A percentile compares a stretch with the other conserved stretches of the same genome.
These are phyloP conservation scores for Pitta sordida DNA, from an alignment of 2,113 vertebrate genomes.

Conservation along the genomic window DNA sequence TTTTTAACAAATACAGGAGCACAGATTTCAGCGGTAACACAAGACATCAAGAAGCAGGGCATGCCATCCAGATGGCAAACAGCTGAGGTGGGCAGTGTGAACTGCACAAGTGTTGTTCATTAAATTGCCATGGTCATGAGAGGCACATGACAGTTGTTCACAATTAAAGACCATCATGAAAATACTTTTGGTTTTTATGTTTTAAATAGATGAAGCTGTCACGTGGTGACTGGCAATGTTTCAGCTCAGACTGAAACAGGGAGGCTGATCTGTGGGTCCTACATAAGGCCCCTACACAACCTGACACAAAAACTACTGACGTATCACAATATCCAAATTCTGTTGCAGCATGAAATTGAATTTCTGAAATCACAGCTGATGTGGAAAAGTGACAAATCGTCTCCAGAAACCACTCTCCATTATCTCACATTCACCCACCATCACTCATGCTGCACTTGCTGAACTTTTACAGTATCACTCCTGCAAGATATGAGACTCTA, in stretches of 20 bases:
- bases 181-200: not conserved
- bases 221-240: not conserved
- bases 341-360: not conserved
- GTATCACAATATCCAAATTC: not conserved
- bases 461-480: not conserved
- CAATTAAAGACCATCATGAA: not conserved
- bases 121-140: not conserved
- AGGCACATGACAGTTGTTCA: not conserved
- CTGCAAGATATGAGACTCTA: not conserved
- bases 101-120: not conserved
- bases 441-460: not conserved
- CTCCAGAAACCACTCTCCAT: not conserved
- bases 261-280: not conserved
- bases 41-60: not conserved
- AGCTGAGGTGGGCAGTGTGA: not conserved
- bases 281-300: too few relatives aligned
- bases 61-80: not conserved
- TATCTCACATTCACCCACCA: not conserved
- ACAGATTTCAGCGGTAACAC: not conserved
- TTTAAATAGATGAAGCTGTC: not conserved
- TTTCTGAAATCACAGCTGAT: not conserved
- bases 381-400: not conserved
- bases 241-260: not conserved
- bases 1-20: not conserved
- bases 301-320: not conserved